Evolutionary conservation across 64 coral and sea anemone genomes (phyloP).

Genomic region (Trachythela sp.): DNA sequence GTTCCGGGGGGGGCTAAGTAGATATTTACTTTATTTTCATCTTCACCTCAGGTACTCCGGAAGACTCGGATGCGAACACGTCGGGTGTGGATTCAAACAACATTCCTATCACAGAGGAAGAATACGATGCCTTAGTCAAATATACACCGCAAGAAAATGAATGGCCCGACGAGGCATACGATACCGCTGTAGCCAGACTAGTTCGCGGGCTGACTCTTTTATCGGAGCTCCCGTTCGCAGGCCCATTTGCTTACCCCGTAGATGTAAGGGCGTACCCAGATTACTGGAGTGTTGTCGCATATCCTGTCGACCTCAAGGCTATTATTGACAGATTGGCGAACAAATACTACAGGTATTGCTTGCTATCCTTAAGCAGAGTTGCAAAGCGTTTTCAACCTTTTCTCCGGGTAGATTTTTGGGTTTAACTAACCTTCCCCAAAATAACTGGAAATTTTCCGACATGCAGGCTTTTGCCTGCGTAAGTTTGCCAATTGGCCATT

Average conservation of each 20-base stretch:
- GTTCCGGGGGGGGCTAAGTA: too few relatives aligned
- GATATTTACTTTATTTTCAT: neutral
- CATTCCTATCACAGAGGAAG: conserved; percentile 90
- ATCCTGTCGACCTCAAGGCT: conserved; percentile 73
- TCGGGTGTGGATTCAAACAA: conserved; percentile 85
- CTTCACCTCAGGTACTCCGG: neutral
- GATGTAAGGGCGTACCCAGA: conserved; percentile 90
- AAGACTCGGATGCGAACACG: conserved; percentile 43
- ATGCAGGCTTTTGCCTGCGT: too few relatives aligned
- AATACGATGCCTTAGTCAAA: conserved; percentile 54
- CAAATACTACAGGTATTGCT: conserved; percentile 80
- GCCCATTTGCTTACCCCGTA: conserved; percentile 88
- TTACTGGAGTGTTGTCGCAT: conserved; percentile 93
- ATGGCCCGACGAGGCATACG: conserved; percentile 85
- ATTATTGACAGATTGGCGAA: conserved; percentile 76
- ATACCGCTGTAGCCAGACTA: conserved; percentile 57
- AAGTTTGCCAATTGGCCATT: too few relatives aligned
- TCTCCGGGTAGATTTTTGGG: too few relatives aligned
- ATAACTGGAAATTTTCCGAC: too few relatives aligned
- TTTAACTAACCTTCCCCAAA: too few relatives aligned
- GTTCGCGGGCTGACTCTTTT: conserved; percentile 58
- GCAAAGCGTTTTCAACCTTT: too few relatives aligned
- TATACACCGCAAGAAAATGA: conserved; percentile 76
- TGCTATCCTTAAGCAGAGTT: too few relatives aligned
- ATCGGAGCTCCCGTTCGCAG: conserved; percentile 75